A percentile compares a stretch with the other conserved stretches of the same genome.
These are phyloP conservation scores for Galendromus occidentalis DNA, from an alignment of 1,140 invertebrate species.

Conservation along the genomic window DNA sequence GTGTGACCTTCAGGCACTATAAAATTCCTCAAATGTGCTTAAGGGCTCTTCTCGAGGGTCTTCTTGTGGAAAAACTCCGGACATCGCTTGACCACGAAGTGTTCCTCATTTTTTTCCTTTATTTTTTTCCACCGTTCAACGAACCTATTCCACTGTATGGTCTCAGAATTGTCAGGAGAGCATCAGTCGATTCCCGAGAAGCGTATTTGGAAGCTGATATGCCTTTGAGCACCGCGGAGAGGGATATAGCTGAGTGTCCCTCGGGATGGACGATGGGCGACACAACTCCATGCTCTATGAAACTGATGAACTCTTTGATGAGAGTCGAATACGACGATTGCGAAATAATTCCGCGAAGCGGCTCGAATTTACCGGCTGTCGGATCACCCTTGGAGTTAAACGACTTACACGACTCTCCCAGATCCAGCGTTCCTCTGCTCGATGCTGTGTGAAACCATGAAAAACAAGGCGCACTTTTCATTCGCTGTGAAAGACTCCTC, in stretches of 20 bases:
- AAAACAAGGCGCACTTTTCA: background rate
- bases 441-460: background rate
- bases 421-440: background rate
- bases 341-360: too few species aligned
- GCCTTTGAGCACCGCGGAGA: background rate
- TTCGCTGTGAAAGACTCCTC: background rate
- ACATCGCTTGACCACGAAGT: background rate
- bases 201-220: slow-evolving; percentile 3
- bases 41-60: too few species aligned
- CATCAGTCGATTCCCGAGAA: background rate
- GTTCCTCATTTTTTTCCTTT: background rate
- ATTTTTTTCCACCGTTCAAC: background rate
- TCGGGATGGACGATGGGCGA: background rate
- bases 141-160: background rate
- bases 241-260: background rate
- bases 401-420: background rate
- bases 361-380: background rate
- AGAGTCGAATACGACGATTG: too few species aligned
- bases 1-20: background rate
- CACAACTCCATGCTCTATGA: background rate
- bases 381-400: background rate
- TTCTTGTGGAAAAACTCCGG: background rate
- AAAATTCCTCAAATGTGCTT: background rate
- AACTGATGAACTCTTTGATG: background rate
- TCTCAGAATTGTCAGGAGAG: background rate